Percentiles rank a stretch among this genome's conserved stretches.
These are phyloP conservation scores for Nasonia vitripennis DNA, from an alignment of 1,140 invertebrate genomes.

Conservation along the genomic window DNA sequence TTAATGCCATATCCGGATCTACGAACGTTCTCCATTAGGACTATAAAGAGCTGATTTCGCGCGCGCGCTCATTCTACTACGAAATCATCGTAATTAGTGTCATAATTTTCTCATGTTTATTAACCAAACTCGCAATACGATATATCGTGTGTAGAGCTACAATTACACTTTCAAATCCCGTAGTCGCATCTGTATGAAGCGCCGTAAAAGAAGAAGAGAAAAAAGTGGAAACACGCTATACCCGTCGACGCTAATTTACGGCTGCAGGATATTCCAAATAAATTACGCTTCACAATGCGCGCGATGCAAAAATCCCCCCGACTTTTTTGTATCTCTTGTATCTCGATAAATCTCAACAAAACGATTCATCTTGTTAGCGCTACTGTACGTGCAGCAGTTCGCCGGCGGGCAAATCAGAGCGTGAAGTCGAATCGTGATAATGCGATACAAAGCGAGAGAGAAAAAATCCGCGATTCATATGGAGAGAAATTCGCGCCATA, in stretches of 20 bases:
- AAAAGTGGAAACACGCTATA: neutral
- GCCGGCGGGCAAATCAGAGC: neutral
- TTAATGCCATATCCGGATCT: neutral
- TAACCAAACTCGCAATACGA: neutral
- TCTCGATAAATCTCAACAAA: constrained; percentile 12
- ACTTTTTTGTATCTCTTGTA: neutral
- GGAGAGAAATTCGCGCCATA: neutral
- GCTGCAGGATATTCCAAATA: neutral
- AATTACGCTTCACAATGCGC: neutral
- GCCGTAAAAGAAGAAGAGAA: neutral
- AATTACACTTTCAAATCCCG: neutral
- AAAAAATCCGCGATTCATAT: neutral
- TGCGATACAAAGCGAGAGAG: neutral
- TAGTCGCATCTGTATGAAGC: neutral
- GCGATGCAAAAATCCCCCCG: constrained; percentile 4
- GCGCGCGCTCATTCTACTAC: neutral
- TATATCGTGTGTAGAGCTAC: neutral
- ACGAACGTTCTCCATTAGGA: neutral
- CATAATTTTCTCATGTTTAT: constrained; percentile 5
- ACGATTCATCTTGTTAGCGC: constrained; percentile 13
- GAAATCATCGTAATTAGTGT: neutral
- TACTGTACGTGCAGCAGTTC: too few species aligned
- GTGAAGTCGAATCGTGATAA: neutral
- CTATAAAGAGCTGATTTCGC: neutral
- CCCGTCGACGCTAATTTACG: too few species aligned